Evolutionary conservation across 2,888 invertebrate species (phyloP), one percentile per base, ranked within the genome.

Genomic region (Ernsta delagoae): DNA sequence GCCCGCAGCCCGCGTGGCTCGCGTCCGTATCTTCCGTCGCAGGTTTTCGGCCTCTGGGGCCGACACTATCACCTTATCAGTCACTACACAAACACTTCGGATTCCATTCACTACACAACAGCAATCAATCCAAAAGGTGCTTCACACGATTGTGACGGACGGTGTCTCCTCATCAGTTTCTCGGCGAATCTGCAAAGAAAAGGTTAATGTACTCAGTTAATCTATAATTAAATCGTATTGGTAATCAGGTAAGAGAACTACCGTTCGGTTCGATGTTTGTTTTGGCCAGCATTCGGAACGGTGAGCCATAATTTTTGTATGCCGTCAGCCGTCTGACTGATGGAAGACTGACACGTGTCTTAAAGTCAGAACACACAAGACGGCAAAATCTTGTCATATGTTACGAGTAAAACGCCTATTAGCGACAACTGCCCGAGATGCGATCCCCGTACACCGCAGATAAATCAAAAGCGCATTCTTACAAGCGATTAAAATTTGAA

Each of bases 1-100:
- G n/a, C n/a, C 87, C 91, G 86, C 91, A 92, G 92, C 93, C 93
- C 92, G 93, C 93, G 93, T 87, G 92, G 92, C 92, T 91, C 88
- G 87, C 92, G 91, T 93, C 92, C 92, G 92, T 88, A 87, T 91
- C 90, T 90, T 93, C 92, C 93, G 92, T 92, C 78, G 91, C 92
- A 90, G 87, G 81, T 85, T 86, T 77, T 92, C 90, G 91, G 92
- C 92, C 92, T 75, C 86, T 75, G 73, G 82, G 92, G 92, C 92
- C 92, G 91, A 92, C 92, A 91, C 92, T 90, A 86, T 87, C 89
- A 92, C 90, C 81, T 87, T 89, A 76, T 87, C 84, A 80, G 86
- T 92, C 92, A 92, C 91, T 84, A 90, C 92, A 92, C 91, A 86
- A 84, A 89, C 91, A 93, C 92, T 90, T 91, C 88, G 88, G 92